These are phyloP conservation scores for Graphium colonna DNA, from an alignment of 2,888 invertebrate species.

Conservation along the genomic window DNA sequence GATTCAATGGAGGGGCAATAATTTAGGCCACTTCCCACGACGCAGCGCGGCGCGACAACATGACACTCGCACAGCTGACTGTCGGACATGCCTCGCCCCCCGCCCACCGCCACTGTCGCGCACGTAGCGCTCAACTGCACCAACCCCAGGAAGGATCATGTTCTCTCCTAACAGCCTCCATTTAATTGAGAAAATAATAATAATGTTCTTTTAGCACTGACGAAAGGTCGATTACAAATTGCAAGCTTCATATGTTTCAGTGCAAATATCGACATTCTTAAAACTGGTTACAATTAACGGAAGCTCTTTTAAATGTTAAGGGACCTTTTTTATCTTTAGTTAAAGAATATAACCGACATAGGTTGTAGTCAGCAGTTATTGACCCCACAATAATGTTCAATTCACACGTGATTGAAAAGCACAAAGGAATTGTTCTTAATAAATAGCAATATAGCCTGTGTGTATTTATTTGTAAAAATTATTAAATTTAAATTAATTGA, in stretches of 20 bases:
- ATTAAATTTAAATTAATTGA: no score
- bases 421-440: conserved; percentile 41
- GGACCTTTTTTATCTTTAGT: conserved; percentile 27
- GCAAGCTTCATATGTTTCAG: background rate
- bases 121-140: conserved; percentile 7
- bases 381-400: conserved; percentile 72
- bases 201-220: background rate
- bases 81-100: conserved; percentile 55
- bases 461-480: no score
- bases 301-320: conserved; percentile 9
- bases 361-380: conserved; percentile 63
- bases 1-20: conserved; percentile 52
- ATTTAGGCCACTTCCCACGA: conserved; percentile 72
- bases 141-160: conserved; percentile 8
- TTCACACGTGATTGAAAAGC: conserved; percentile 72
- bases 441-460: conserved; percentile 5
- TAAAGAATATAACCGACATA: conserved; percentile 41
- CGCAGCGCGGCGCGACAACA: conserved; percentile 51
- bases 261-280: conserved; percentile 4
- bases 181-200: background rate
- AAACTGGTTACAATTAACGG: conserved; percentile 17
- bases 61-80: conserved; percentile 77
- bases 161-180: conserved; percentile 11
- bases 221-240: conserved; percentile 4
- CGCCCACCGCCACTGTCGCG: conserved; percentile 48